Conservation (phyloP, 2,888 invertebrate genomes). For the Erebia epiphron region DNA sequence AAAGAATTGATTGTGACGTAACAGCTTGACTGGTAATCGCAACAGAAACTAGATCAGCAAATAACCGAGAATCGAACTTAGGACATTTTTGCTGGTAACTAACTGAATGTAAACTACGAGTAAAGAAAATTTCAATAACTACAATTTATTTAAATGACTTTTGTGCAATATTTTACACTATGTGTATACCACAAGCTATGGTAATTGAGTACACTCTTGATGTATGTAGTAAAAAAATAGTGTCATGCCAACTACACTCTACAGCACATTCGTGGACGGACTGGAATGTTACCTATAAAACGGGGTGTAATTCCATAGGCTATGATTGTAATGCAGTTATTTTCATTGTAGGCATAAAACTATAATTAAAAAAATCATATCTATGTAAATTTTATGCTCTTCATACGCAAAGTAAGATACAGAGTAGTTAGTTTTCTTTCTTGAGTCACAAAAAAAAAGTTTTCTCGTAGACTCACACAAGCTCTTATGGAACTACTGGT, state of each 20-base stretch:
- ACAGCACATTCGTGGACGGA: slow-evolving; percentile 21
- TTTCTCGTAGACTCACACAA: too few relatives aligned
- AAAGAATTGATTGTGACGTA: too few relatives aligned
- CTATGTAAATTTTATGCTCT: slow-evolving; percentile 7
- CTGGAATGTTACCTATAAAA: slow-evolving; percentile 26
- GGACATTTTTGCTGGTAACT: too few relatives aligned
- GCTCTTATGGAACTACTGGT: too few relatives aligned
- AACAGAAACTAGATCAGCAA: too few relatives aligned
- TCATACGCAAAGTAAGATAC: slow-evolving; percentile 2
- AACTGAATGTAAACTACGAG: too few relatives aligned
- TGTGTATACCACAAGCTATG: slow-evolving; percentile 39
- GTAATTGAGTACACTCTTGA: slow-evolving; percentile 41
- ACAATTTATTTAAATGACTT: slow-evolving; percentile 45
- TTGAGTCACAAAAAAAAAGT: neutral
- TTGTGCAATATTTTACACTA: slow-evolving; percentile 40
- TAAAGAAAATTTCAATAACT: slow-evolving; percentile 41
- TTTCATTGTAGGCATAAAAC: neutral
- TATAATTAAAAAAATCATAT: slow-evolving; percentile 3
- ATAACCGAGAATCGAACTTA: too few relatives aligned
- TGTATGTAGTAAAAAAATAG: slow-evolving; percentile 32
- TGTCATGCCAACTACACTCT: neutral
- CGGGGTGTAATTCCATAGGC: slow-evolving; percentile 7
- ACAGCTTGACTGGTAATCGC: too few relatives aligned
- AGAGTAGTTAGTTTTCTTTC: neutral
- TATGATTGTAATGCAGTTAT: slow-evolving; percentile 9